Evolutionary conservation across 2,888 invertebrate genomes (phyloP), one percentile per base, ranked within the genome.

Genomic region (Schrankia costaestrigalis): DNA sequence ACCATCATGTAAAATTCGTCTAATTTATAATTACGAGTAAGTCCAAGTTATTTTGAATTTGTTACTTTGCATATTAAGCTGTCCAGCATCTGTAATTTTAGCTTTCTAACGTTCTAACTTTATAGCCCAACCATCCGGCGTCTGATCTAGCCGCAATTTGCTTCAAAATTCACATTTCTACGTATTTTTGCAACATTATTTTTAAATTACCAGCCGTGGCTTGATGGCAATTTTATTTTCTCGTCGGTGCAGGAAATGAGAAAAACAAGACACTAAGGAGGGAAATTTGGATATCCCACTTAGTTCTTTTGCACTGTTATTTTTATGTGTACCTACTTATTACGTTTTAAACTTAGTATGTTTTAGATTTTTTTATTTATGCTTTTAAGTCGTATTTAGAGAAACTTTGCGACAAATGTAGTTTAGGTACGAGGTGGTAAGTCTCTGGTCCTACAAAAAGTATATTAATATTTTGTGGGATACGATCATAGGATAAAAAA

Each of bases 211-310:
- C 71, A 74, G 63, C 77, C 72, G 60, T 56, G 68, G 74, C 74
- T 73, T 80, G 78, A 84, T 83, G 78, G 78, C 74, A 68, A 79
- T 83, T 84, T 84, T 84, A 84, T 85, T 83, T 83, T 76, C 66
- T 64, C 65, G 69, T 60, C 65, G 69, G 56, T 63, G 65, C 60
- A 69, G 79, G 74, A 78, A 84, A 84, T 81, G 73, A 78, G 76
- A 68, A 74, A 79, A 81, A 78, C 74, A 78, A 77, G 76, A 68
- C 72, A 66, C 56, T 52, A 63, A 56, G 66, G 70, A 59, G 64
- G 68, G 63, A 64, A 73, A 76, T 78, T 78, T 69, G 70, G 68
- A 68, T 74, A 62, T 63, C 53, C 29, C 38, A 60, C 53, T 56
- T 54, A 48, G 56, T 63, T 55, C 19, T 54, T n/a, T 52, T 46